Evolutionary conservation across 2,888 invertebrate genomes (phyloP), one percentile per base, ranked within the genome.

Genomic region (Coenonympha arcania): DNA sequence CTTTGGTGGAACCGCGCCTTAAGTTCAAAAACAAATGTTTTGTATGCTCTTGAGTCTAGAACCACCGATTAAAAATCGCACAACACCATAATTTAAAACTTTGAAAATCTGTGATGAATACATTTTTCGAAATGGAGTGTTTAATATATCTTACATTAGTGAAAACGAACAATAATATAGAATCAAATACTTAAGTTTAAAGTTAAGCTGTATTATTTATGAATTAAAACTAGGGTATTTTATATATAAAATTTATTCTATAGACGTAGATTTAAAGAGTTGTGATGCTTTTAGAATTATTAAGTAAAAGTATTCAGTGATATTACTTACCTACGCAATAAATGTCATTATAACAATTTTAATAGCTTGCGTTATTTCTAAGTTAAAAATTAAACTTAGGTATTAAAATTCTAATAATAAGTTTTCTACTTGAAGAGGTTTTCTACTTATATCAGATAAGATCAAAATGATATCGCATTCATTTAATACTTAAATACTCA

Each of bases 161-260:
- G 2, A 24, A 4, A 9, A 39, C 5, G 4, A 24, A 24, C 13
- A 24, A 22, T 1, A 3, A 37, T 4, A 6, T 11, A 11, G 20
- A 22, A 37, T 41, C 31, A 41, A 26, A 19, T 42, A 42, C 30
- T 34, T 26, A 28, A 52, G 16, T 34, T 40, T 34, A 50, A 48
- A 9, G 6, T 18, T 54, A 54, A 52, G 43, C 37, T 42, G 41
- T 63, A 55, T 63, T 62, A 66, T 55, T 61, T 64, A 60, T 60
- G 59, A 53, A 59, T 47, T 40, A 11, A 20, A 19, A 8, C n/a
- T 56, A 48, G 48, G 51, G 8, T 39, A 50, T 33, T 45, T 42
- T 46, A 33, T 41, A 50, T 33, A 31, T 41, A 41, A n/a, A 33
- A 15, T 31, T 31, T 31, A 20, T 31, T 31, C 20, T 2, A n/a